phyloP scores from a whole-genome alignment of 2,888 invertebrate genomes.

The Anthrax anthrax region DNA sequence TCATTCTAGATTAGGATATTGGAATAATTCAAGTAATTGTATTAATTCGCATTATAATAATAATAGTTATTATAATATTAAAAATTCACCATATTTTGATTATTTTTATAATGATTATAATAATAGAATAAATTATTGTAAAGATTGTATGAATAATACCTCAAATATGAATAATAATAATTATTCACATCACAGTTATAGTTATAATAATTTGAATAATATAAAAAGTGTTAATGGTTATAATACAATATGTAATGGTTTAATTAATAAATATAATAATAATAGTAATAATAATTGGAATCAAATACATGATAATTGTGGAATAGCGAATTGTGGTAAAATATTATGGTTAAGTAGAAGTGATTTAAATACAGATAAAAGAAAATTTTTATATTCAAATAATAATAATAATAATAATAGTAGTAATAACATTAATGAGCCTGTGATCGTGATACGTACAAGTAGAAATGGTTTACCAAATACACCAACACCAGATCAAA shows the following conservation, averaged over 20 bases:
- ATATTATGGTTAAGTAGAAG: slow-evolving; percentile 28
- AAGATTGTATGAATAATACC: no score
- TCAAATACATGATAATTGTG: slow-evolving; percentile 17
- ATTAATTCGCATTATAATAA: no score
- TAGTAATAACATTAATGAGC: slow-evolving; percentile 7
- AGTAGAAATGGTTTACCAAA: slow-evolving; percentile 28
- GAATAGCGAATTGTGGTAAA: slow-evolving; percentile 31
- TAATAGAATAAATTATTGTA: neutral
- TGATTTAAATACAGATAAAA: slow-evolving; percentile 6
- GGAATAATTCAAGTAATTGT: slow-evolving; percentile 3
- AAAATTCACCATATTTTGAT: no score
- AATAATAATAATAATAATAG: slow-evolving; percentile 8
- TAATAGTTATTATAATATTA: no score
- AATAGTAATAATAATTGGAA: neutral
- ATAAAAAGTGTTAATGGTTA: slow-evolving; percentile 2
- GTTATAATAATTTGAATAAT: no score
- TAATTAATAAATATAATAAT: slow-evolving; percentile 5
- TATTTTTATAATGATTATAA: slow-evolving; percentile 7
- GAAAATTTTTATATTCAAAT: slow-evolving; percentile 7
- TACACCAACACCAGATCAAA: slow-evolving; percentile 25
- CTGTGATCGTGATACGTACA: slow-evolving; percentile 20
- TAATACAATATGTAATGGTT: slow-evolving; percentile 10
- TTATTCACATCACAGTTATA: no score
- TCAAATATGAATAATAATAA: no score
- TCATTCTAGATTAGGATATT: no score